Base-by-base conservation (phyloP, 1,140 invertebrate genomes). In the Tigriopus japonicus region DNA sequence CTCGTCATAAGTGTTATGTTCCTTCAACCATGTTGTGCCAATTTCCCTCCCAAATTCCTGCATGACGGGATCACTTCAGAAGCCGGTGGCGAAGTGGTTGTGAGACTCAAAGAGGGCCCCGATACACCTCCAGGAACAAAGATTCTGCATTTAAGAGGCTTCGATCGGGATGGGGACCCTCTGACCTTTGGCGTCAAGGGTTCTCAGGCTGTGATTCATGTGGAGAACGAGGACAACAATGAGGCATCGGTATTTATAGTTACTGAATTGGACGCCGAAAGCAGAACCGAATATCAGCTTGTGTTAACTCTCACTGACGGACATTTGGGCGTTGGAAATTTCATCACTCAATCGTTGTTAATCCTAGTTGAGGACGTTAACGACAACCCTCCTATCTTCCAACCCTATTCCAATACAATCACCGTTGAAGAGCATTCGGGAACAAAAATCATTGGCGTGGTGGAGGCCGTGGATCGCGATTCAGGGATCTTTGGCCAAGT, bases 401-500 rank as follows among this genome's bases (percentile, higher is more conserved):
- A 83, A 66, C 82, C 85, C 13, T 88, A 89, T 72, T 83, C 84
- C 62, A 80, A 84, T 5, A 83, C 86, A 35, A 74, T 93, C 54
- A 81, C 79, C 55, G 76, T 92, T 2, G 78, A 77, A 52, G 87
- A 93, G 75, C 81, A 91, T 70, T 79, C 82, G 42, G 71, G 75
- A 1, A 80, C 83, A 0, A 72, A 72, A 9, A 79, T 81, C 13
- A 71, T 94, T 23, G 79, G 82, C 1, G 84, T 83, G 1, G 77
- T 94, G 12, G 85, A 91, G 73, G 89, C 89, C 1, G 86, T 80
- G 0, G 89, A 93, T 69, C 76, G 80, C 28, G 89, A 93, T 70
- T 86, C 90, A 74, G 89, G 89, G 15, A 82, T 86, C 60, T 92
- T 91, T 67, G 89, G 88, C 17, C 87, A 92, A 77, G 85, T 85